Base-by-base conservation (phyloP, 2,797 vertebrate genomes). In the Crypturellus tataupa region DNA sequence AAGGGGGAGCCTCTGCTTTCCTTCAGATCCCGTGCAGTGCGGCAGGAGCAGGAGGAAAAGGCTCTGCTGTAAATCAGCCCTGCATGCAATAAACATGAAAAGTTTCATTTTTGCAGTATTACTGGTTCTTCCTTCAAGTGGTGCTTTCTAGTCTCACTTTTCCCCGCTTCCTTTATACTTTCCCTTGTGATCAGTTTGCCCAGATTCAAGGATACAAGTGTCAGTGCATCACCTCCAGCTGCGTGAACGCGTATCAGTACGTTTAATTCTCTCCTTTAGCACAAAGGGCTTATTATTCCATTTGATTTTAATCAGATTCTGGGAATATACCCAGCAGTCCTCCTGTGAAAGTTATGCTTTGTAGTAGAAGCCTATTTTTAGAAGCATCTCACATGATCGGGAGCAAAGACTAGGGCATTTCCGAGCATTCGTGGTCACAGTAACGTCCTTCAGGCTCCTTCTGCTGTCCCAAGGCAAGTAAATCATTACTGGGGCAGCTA, bases 281-380 rank as follows among this genome's bases (percentile, higher is more conserved):
- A 94, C 65, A 83, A 75, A 71, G 37, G 44, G 40, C 83, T 90
- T 90, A 86, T 69, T 84, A 56, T 67, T 78, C 56, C 9, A 25
- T 79, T 90, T 84, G 9, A 70, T 79, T 91, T 81, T 70, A 67
- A 27, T 53, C 63, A 67, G 55, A n/a, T 91, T 80, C 73, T 79
- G 67, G 56, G 70, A 89, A 91, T 73, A 65, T 23, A 86, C 70
- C 15, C 70, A 81, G 63, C 16, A 46, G 27, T 64, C 86, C 21
- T 46, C 67, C 51, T 83, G 35, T 35, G 40, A 42, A 65, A 47
- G 19, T 9, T 72, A 59, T 35, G 31, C 71, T 88, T 88, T 81
- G 47, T 59, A 49, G 2, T 1, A 77, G 59, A 35, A 73, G 71
- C 80, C 78, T 86, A 16, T 31, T 95, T 90, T 87, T n/a, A 93